A percentile compares a stretch with the other conserved stretches of the same genome.
Evolutionary conservation across 2,113 vertebrate species (phyloP).

Genomic region (Leucosticte australis): DNA sequence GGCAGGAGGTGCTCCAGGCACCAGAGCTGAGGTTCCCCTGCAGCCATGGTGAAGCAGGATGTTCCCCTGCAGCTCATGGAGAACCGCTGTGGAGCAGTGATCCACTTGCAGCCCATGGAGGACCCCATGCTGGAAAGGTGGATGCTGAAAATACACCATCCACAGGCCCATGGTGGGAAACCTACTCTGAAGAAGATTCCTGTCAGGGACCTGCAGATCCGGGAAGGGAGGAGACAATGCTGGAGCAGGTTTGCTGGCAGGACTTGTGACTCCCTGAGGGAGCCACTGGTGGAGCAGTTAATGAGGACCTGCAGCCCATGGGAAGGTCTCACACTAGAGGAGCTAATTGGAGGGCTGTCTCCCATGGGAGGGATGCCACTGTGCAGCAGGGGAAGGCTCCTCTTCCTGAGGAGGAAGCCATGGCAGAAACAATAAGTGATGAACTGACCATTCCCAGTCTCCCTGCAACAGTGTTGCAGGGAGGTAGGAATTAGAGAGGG

Average conservation of each 20-base stretch:
- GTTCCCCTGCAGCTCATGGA: not conserved
- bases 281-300: not conserved
- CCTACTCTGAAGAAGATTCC: not conserved
- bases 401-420: not conserved
- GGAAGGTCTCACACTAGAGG: not conserved
- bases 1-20: not conserved
- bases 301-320: not conserved
- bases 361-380: no score
- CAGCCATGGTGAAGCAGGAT: not conserved
- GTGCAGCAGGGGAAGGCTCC: not conserved
- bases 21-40: not conserved
- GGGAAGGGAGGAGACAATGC: not conserved
- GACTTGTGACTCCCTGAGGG: rapidly evolving
- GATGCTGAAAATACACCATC: not conserved
- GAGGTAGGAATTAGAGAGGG: no score
- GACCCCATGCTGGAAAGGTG: not conserved
- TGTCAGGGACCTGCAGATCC: not conserved
- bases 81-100: not conserved
- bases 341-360: not conserved
- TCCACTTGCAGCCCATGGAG: not conserved
- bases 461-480: not conserved
- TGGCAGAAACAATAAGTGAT: not conserved
- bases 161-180: not conserved
- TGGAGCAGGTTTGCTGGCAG: not conserved
- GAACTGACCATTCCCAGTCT: not conserved